Evolutionary conservation across 2,888 invertebrate genomes (phyloP).

Genomic region (Parapristionchus giblindavisi): DNA sequence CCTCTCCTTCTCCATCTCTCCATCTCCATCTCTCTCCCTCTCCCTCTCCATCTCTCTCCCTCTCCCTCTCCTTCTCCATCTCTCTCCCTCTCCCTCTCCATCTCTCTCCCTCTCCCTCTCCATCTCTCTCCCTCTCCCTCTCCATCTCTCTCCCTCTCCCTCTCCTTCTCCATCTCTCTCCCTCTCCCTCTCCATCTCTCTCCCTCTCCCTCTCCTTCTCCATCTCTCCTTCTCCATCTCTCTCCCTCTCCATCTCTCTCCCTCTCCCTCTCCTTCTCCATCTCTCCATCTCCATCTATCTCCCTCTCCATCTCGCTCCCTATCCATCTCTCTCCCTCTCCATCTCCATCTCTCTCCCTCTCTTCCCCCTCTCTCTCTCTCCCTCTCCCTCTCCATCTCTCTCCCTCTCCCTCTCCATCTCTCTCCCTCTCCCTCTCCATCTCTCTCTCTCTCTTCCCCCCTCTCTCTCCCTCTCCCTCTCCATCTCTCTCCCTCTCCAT

Average conservation of each 20-base stretch:
- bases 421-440: background rate
- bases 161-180: slow-evolving; percentile 5
- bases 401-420: background rate
- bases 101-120: slow-evolving; percentile 27
- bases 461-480: background rate
- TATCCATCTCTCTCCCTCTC: too few relatives aligned
- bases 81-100: background rate
- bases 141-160: background rate
- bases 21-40: slow-evolving; percentile 38
- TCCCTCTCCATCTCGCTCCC: too few relatives aligned
- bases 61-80: slow-evolving; percentile 29
- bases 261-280: too few relatives aligned
- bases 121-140: background rate
- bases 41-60: slow-evolving; percentile 20
- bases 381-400: background rate
- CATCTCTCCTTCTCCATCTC: too few relatives aligned
- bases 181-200: background rate
- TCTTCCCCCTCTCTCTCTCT: slow-evolving; percentile 13
- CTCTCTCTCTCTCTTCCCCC: slow-evolving; percentile 18
- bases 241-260: too few relatives aligned
- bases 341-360: slow-evolving; percentile 18
- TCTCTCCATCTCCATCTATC: too few relatives aligned
- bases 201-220: slow-evolving; percentile 14
- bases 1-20: slow-evolving; percentile 12
- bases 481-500: background rate